Conservation (phyloP, 2,888 invertebrate genomes). For the Thecophora atra region DNA sequence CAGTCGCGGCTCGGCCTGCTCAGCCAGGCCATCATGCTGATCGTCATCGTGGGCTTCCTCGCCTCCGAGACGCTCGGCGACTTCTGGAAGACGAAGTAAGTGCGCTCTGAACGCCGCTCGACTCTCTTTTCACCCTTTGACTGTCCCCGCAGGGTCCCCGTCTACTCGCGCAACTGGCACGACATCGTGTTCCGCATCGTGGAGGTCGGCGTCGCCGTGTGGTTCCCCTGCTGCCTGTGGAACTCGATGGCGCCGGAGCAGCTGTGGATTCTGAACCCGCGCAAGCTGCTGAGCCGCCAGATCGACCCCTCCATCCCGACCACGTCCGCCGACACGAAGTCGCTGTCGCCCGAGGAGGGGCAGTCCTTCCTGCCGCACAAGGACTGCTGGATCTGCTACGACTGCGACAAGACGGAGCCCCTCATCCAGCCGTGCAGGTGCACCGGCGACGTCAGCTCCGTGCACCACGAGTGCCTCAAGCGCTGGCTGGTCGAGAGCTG, state of each 20-base stretch:
- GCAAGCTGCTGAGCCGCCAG: constrained; percentile 79
- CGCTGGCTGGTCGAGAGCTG: constrained; percentile 90
- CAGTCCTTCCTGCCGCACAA: constrained; percentile 70
- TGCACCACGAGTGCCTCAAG: constrained; percentile 90
- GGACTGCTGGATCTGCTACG: constrained; percentile 96
- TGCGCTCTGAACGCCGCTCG: constrained; percentile 43
- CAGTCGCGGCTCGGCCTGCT: constrained; percentile 89
- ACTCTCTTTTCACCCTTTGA: not conserved
- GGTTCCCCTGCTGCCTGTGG: constrained; percentile 97
- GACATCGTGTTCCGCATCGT: constrained; percentile 89
- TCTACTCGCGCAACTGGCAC: constrained; percentile 91
- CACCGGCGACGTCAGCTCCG: constrained; percentile 90
- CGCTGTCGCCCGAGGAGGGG: constrained; percentile 67
- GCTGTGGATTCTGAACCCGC: constrained; percentile 92
- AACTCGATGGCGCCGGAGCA: constrained; percentile 94
- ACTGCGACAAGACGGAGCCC: constrained; percentile 80
- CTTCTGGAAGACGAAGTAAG: constrained; percentile 92
- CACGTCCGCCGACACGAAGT: constrained; percentile 61
- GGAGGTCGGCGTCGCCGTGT: constrained; percentile 91
- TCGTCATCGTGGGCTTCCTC: constrained; percentile 87
- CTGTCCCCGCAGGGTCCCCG: constrained; percentile 79
- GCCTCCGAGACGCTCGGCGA: constrained; percentile 91
- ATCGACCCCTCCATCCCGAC: constrained; percentile 69
- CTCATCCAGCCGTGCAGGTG: constrained; percentile 91
- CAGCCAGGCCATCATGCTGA: constrained; percentile 90